Conservation (phyloP, 37 sponge, comb jelly and placozoan genomes). For the Spongia lamella region DNA sequence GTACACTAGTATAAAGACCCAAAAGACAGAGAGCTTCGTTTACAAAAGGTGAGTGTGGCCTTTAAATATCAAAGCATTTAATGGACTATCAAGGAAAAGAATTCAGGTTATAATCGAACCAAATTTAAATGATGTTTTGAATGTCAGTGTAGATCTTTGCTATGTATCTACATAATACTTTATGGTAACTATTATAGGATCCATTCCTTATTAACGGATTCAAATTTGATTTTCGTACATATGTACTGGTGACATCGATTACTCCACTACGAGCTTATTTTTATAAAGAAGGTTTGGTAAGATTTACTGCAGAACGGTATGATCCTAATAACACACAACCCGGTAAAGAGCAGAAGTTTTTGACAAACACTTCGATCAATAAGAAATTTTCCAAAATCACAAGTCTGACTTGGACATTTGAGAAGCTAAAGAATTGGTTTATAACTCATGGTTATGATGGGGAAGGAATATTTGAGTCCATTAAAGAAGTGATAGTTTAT, state of each 20-base stretch:
- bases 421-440: conserved; percentile 53
- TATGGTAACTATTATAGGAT: neutral
- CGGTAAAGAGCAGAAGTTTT: conserved; percentile 58
- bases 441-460: conserved; percentile 16
- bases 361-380: conserved; percentile 88
- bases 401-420: conserved; percentile 85
- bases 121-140: too few species aligned
- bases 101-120: too few species aligned
- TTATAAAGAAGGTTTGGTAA: conserved; percentile 82
- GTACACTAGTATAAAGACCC: too few species aligned
- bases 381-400: conserved; percentile 72
- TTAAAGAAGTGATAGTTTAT: conserved; percentile 69
- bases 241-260: conserved; percentile 82
- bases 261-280: conserved; percentile 75
- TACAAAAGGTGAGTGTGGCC: too few species aligned
- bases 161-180: too few species aligned
- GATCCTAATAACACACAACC: conserved; percentile 48
- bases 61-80: too few species aligned
- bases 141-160: too few species aligned
- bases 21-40: too few species aligned
- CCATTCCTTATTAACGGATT: conserved; percentile 68
- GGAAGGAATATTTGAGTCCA: conserved; percentile 50
- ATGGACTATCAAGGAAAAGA: too few species aligned
- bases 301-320: conserved; percentile 79
- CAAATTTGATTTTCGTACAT: conserved; percentile 85